Percentiles rank a stretch among this genome's conserved stretches.
phyloP scores from a whole-genome alignment of 1,140 invertebrate genomes.

The Caerostris darwini region DNA sequence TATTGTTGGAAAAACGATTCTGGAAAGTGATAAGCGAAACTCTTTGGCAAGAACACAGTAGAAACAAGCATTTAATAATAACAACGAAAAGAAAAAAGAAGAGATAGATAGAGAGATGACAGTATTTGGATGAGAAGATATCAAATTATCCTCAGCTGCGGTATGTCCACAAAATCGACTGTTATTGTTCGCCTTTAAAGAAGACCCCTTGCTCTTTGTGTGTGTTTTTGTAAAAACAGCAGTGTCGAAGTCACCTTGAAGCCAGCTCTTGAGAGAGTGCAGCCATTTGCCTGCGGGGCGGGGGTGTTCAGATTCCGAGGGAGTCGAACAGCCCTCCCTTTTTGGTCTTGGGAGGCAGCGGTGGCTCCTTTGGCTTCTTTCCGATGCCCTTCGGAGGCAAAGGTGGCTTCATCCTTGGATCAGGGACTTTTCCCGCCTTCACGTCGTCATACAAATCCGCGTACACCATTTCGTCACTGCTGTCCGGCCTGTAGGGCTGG shows the following conservation, averaged over 20 bases:
- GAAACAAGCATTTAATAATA: conserved; percentile 6
- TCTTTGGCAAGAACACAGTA: conserved; percentile 47
- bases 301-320: conserved; percentile 65
- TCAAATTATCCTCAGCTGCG: conserved; percentile 44
- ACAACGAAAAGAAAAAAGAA: conserved; percentile 31
- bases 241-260: background rate
- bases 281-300: background rate
- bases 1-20: conserved; percentile 47
- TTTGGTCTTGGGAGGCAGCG: conserved; percentile 79
- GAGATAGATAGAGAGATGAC: background rate
- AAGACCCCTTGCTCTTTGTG: background rate
- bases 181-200: conserved; percentile 44
- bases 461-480: conserved; percentile 79
- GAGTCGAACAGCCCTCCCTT: conserved; percentile 73
- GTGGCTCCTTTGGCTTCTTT: conserved; percentile 78
- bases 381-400: conserved; percentile 79
- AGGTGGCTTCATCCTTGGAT: conserved; percentile 79
- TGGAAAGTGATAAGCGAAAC: conserved; percentile 71
- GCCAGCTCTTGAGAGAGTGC: background rate
- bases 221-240: background rate
- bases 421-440: conserved; percentile 79
- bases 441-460: conserved; percentile 80
- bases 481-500: conserved; percentile 78
- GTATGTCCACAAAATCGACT: conserved; percentile 20
- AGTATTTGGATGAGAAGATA: conserved; percentile 45